A percentile compares a stretch with the other conserved stretches of the same genome.
Conservation (phyloP, 2,113 vertebrate genomes). For the Atlantisia rogersi region DNA sequence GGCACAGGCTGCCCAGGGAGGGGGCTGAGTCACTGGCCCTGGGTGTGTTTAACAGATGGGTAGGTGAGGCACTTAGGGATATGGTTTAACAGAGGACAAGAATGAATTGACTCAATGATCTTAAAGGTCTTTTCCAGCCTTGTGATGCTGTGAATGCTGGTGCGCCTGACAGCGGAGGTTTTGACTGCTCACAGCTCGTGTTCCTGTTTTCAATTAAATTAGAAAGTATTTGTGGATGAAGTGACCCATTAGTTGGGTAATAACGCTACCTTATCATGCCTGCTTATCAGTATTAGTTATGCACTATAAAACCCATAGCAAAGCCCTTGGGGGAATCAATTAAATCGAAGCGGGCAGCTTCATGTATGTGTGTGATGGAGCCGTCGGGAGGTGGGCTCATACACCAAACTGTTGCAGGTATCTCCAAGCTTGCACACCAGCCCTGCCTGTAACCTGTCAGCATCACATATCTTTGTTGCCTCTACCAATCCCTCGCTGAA, state of each 20-base stretch:
- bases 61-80: too few species aligned
- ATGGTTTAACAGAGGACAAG: too few species aligned
- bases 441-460: constrained; percentile 8
- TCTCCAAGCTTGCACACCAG: neutral
- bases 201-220: constrained; percentile 63
- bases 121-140: too few species aligned
- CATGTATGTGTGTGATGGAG: neutral
- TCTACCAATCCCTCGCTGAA: neutral
- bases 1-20: too few species aligned
- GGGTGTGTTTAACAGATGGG: too few species aligned
- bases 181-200: neutral
- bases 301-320: constrained; percentile 60
- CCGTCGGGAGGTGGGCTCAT: neutral
- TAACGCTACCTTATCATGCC: constrained; percentile 61
- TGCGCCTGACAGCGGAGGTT: rapidly evolving
- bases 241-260: constrained; percentile 62
- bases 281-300: constrained; percentile 75
- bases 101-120: too few species aligned
- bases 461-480: neutral
- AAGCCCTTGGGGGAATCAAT: constrained; percentile 55
- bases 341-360: constrained; percentile 4
- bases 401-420: neutral
- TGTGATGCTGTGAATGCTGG: neutral
- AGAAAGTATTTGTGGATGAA: constrained; percentile 56
- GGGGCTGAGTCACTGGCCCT: too few species aligned